Conservation (phyloP, 2,797 vertebrate genomes). For the Okamejei kenojei region DNA sequence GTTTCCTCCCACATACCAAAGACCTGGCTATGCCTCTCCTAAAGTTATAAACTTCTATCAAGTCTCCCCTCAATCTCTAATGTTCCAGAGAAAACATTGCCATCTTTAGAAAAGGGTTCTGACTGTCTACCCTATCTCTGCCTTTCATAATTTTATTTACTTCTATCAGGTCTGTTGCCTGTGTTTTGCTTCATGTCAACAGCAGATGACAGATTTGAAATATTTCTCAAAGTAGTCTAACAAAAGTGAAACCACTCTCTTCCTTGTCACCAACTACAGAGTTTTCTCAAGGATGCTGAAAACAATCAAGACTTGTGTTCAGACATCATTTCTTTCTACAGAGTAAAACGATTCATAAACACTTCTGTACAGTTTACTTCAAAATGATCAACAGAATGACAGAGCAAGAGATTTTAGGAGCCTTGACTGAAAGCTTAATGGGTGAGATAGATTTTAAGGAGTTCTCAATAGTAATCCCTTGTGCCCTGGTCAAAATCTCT, state of each 20-base stretch:
- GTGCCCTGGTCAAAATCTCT: too few relatives aligned
- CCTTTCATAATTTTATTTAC: too few relatives aligned
- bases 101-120: too few relatives aligned
- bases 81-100: too few relatives aligned
- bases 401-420: background rate
- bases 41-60: too few relatives aligned
- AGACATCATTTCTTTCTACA: background rate
- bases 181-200: background rate
- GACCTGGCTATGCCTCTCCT: too few relatives aligned
- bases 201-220: background rate
- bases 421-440: background rate
- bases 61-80: too few relatives aligned
- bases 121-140: too few relatives aligned
- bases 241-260: background rate
- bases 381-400: background rate
- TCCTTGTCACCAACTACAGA: background rate
- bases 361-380: background rate
- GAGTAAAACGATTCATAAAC: background rate
- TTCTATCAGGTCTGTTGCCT: background rate
- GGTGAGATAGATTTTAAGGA: background rate
- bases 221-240: background rate
- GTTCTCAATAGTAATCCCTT: too few relatives aligned
- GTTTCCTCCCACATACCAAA: too few relatives aligned
- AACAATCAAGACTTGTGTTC: background rate
- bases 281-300: too few relatives aligned